Evolutionary conservation across 1,140 invertebrate genomes (phyloP).

Genomic region (Ectropis grisescens): DNA sequence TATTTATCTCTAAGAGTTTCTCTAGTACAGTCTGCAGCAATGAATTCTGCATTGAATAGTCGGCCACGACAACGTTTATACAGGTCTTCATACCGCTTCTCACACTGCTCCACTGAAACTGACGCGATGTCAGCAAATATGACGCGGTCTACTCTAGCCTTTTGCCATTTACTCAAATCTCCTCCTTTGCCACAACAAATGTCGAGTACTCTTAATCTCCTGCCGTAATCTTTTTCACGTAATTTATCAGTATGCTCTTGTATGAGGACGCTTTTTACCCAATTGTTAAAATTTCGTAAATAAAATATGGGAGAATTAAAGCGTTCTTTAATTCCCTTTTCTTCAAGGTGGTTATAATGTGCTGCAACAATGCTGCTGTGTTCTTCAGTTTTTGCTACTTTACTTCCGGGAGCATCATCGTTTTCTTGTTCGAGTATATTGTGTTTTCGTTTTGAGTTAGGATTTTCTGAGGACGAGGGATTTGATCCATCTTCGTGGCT

Average conservation of each 20-base stretch:
- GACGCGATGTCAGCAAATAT: slow-evolving; percentile 96
- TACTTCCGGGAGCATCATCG: too few species aligned
- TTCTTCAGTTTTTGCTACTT: slow-evolving; percentile 23
- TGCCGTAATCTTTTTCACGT: slow-evolving; percentile 72
- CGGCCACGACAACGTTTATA: slow-evolving; percentile 48
- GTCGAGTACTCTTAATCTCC: slow-evolving; percentile 76
- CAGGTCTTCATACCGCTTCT: slow-evolving; percentile 77
- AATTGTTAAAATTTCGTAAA: slow-evolving; percentile 98
- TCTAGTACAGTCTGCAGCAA: slow-evolving; percentile 92
- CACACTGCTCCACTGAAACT: slow-evolving; percentile 90
- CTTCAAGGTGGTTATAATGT: slow-evolving; percentile 89
- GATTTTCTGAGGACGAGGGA: too few species aligned
- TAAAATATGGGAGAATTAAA: slow-evolving; percentile 92
- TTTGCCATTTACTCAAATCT: slow-evolving; percentile 96
- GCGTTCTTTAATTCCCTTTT: slow-evolving; percentile 84
- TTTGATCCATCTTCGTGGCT: too few species aligned
- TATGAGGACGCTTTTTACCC: slow-evolving; percentile 96
- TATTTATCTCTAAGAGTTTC: slow-evolving; percentile 81
- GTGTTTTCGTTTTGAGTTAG: too few species aligned
- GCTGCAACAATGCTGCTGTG: slow-evolving; percentile 79
- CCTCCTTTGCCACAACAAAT: slow-evolving; percentile 96
- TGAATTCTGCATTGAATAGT: slow-evolving; percentile 90
- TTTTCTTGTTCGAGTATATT: too few species aligned
- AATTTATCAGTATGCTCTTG: slow-evolving; percentile 78
- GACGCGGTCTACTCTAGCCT: slow-evolving; percentile 85